A percentile compares a stretch with the other conserved stretches of the same genome.
Evolutionary conservation across 2,888 invertebrate species (phyloP).

Genomic region (Leptinotarsa peninsularis): DNA sequence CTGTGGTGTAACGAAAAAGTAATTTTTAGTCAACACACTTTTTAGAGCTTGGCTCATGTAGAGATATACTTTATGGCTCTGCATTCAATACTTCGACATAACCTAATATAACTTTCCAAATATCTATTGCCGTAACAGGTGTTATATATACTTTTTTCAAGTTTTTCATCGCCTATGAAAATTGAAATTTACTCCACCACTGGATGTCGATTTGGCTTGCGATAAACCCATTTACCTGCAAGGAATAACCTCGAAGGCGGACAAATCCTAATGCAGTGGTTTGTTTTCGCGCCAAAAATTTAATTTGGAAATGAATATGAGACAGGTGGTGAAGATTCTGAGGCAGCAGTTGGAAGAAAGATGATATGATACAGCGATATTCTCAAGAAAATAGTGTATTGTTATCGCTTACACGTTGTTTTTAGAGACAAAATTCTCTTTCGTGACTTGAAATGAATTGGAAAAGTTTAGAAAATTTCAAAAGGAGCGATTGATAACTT

Average conservation of each 20-base stretch:
- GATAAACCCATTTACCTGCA: slow-evolving; percentile 4
- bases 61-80: no score
- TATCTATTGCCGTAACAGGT: not conserved
- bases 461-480: no score
- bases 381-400: not conserved
- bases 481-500: no score
- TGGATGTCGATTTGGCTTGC: not conserved
- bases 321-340: slow-evolving; percentile 6
- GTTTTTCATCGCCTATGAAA: not conserved
- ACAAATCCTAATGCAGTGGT: slow-evolving; percentile 13
- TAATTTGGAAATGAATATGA: not conserved
- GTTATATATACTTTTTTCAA: not conserved
- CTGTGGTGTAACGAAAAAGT: no score
- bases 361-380: slow-evolving; percentile 12
- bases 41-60: no score
- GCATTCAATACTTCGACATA: no score
- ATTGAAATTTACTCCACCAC: not conserved
- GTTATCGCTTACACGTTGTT: not conserved
- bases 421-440: not conserved
- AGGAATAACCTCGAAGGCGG: not conserved
- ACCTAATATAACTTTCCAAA: not conserved
- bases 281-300: slow-evolving; percentile 11
- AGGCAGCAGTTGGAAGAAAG: slow-evolving; percentile 11
- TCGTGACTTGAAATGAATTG: not conserved
- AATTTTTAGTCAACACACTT: no score